Percentiles rank a stretch among this genome's conserved stretches.
Evolutionary conservation across 2,888 invertebrate species (phyloP).

Genomic region (Scaptodrosophila latifasciaeformis): DNA sequence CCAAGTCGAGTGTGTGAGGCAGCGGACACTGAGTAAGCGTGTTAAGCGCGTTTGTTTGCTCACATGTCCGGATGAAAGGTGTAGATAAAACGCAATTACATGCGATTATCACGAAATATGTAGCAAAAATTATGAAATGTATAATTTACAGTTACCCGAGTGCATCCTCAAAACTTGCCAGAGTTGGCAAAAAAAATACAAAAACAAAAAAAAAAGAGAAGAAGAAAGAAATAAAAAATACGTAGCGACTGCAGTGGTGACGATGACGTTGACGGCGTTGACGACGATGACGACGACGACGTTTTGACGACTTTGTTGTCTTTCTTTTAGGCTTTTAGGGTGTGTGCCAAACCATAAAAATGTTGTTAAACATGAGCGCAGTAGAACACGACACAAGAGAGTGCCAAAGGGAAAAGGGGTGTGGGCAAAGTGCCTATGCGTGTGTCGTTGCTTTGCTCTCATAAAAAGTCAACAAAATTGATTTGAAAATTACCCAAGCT

Average conservation of each 20-base stretch:
- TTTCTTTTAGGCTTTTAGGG: slow-evolving; percentile 48
- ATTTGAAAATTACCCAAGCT: slow-evolving; percentile 67
- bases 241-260: slow-evolving; percentile 21
- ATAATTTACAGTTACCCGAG: slow-evolving; percentile 72
- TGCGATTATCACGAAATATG: slow-evolving; percentile 72
- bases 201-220: too few relatives aligned
- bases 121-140: slow-evolving; percentile 72
- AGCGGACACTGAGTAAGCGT: slow-evolving; percentile 31
- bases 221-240: too few relatives aligned
- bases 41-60: slow-evolving; percentile 66
- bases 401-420: neutral
- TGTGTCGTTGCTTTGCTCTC: slow-evolving; percentile 37
- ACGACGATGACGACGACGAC: neutral
- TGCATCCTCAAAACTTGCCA: neutral
- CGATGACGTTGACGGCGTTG: slow-evolving; percentile 6
- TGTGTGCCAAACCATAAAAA: slow-evolving; percentile 73
- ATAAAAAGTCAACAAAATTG: slow-evolving; percentile 70
- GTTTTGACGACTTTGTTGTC: slow-evolving; percentile 7
- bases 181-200: too few relatives aligned
- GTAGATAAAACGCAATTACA: slow-evolving; percentile 74
- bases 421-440: slow-evolving; percentile 49
- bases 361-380: slow-evolving; percentile 68
- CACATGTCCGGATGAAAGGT: slow-evolving; percentile 72
- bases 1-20: neutral
- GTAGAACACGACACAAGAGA: slow-evolving; percentile 5